These are phyloP conservation scores for Pyrgus malvae DNA, from an alignment of 2,888 invertebrate species.

Conservation along the genomic window DNA sequence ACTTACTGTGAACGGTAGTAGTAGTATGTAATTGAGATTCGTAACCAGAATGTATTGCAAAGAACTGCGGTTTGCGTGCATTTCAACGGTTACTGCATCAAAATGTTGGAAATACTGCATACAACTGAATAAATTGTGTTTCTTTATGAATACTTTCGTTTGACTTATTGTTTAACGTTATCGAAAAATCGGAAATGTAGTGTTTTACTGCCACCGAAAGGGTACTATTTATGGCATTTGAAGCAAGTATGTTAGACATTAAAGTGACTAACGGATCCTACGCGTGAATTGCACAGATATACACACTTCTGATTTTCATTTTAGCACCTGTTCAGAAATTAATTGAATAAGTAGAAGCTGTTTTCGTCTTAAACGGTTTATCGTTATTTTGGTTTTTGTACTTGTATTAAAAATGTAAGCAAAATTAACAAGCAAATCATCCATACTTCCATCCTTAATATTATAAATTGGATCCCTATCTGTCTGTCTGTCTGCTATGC, in stretches of 20 bases:
- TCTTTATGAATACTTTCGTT: slow-evolving; percentile 7
- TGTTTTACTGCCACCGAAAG: background rate
- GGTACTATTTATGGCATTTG: background rate
- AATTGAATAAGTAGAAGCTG: no score
- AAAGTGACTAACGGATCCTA: background rate
- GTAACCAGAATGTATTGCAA: background rate
- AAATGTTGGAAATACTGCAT: slow-evolving; percentile 8
- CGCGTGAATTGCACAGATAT: background rate
- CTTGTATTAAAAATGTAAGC: no score
- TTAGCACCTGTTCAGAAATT: no score
- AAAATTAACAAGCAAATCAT: no score
- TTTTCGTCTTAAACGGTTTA: no score
- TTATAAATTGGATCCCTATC: no score
- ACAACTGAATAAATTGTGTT: background rate
- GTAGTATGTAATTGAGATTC: background rate
- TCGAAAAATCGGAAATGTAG: background rate
- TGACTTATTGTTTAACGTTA: background rate
- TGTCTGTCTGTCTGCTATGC: no score
- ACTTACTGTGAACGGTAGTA: no score
- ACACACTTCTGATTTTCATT: no score
- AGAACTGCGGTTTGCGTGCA: slow-evolving; percentile 9
- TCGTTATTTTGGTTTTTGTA: no score
- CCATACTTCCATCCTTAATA: no score
- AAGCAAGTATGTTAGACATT: background rate
- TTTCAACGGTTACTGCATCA: slow-evolving; percentile 10